Evolutionary conservation across 2,113 vertebrate species (phyloP).

Genomic region (Prunella fulvescens): DNA sequence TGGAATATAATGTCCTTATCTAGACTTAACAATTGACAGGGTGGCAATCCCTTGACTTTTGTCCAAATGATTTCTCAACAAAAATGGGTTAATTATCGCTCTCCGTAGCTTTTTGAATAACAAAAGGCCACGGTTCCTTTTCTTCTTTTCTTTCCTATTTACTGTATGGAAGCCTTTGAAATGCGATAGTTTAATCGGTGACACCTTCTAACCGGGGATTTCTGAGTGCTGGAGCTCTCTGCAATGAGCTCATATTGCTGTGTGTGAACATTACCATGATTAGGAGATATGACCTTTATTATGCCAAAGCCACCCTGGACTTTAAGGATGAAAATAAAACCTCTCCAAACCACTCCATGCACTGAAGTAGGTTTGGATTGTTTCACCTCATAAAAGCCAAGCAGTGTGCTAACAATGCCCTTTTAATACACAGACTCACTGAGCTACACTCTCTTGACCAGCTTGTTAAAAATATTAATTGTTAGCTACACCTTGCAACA

Average conservation of each 20-base stretch:
- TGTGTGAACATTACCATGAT: slow-evolving; percentile 75
- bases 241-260: slow-evolving; percentile 79
- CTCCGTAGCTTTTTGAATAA: slow-evolving; percentile 87
- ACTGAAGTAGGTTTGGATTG: slow-evolving; percentile 70
- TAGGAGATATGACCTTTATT: slow-evolving; percentile 79
- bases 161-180: slow-evolving; percentile 83
- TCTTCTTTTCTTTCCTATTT: slow-evolving; percentile 85
- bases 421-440: slow-evolving; percentile 43
- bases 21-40: slow-evolving; percentile 81
- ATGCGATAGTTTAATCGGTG: slow-evolving; percentile 83
- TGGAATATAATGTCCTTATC: slow-evolving; percentile 82
- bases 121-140: slow-evolving; percentile 92
- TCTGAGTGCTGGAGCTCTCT: slow-evolving; percentile 75
- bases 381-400: slow-evolving; percentile 75
- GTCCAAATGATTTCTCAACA: slow-evolving; percentile 85
- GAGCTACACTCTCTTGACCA: slow-evolving; percentile 37
- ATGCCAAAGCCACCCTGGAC: slow-evolving; percentile 77
- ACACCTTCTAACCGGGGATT: slow-evolving; percentile 78
- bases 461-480: slow-evolving; percentile 61
- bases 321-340: slow-evolving; percentile 74
- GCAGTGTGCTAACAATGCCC: slow-evolving; percentile 56
- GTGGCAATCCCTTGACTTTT: slow-evolving; percentile 83
- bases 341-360: slow-evolving; percentile 67
- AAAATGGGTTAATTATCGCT: slow-evolving; percentile 94
- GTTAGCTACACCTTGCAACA: background rate